Base-by-base conservation (phyloP, 2,113 vertebrate genomes). In the Solea solea region DNA sequence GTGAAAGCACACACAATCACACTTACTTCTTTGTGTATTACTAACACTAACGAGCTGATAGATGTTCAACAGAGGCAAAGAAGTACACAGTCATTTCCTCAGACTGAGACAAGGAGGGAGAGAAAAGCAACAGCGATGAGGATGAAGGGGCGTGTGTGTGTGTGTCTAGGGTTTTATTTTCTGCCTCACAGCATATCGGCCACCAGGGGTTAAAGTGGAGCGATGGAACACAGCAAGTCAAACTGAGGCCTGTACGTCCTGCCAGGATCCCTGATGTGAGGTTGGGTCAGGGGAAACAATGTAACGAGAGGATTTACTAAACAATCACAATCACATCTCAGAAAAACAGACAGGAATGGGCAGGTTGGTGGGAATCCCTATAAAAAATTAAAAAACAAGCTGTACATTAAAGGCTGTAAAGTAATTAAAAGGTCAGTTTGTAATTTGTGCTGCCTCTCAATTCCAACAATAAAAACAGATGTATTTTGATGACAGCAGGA, bases 21-120 rank as follows among this genome's bases (percentile, higher is more conserved):
- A 64, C 69, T 84, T 79, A 72, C 83, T 84, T 89, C 85, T 89
- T 85, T 87, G 82, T 90, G 86, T 85, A 92, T 90, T 89, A 93
- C 68, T 80, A 81, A 66, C 86, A 82, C 85, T 94, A 94, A 94
- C 92, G 91, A 94, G 90, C 92, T 89, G 89, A 91, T 87, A 93
- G 87, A 90, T 89, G 92, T 91, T 90, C 75, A 85, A 92, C 85
- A 72, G 81, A 88, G 81, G 81, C 83, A 85, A 83, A 88, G 82
- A 87, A 85, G 81, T 83, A 87, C 83, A 78, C 84, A 88, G 86
- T 89, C 65, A 88, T 83, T 89, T 90, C 79, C 87, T 89, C 72
- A 60, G 88, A 91, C 82, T 81, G 69, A 77, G 59, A 75, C 57
- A 52, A 78, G 62, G 64, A 76, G 66, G 73, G 70, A 86, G 74